phyloP scores from a whole-genome alignment of 2,113 vertebrate species.

The Pelvicachromis taeniatus region DNA sequence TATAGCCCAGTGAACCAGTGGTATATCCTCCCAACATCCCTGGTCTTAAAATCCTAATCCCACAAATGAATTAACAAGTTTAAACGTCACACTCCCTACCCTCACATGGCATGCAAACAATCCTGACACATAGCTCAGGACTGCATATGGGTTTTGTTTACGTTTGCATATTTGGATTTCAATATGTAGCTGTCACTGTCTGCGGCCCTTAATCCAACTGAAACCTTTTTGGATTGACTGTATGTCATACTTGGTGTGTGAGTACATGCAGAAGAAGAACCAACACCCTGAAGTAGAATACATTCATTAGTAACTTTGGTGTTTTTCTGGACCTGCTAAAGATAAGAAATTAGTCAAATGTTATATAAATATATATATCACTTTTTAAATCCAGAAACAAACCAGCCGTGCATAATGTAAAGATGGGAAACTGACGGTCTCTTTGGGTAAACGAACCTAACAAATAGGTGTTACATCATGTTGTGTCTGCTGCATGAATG shows the following conservation, averaged over 20 bases:
- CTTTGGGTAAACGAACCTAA: background rate
- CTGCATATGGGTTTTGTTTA: background rate
- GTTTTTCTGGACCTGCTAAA: background rate
- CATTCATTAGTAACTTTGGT: background rate
- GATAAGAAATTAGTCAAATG: background rate
- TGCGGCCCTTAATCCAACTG: background rate
- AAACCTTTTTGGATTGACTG: background rate
- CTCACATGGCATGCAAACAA: constrained; percentile 36
- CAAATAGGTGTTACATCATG: constrained; percentile 25
- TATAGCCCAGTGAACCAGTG: constrained; percentile 47
- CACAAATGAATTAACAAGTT: constrained; percentile 58
- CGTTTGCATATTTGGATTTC: background rate
- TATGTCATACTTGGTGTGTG: background rate
- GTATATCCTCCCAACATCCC: constrained; percentile 31
- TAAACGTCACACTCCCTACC: constrained; percentile 53
- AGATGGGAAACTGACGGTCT: background rate
- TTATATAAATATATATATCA: background rate
- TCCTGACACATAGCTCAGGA: background rate
- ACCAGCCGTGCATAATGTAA: background rate
- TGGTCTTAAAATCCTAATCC: constrained; percentile 58
- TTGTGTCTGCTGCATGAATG: constrained; percentile 27
- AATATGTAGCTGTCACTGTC: background rate
- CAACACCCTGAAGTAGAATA: background rate
- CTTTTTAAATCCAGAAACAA: background rate
- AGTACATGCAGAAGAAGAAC: background rate